Conservation (phyloP, 2,113 vertebrate species). For the human (Homo sapiens) region DNA sequence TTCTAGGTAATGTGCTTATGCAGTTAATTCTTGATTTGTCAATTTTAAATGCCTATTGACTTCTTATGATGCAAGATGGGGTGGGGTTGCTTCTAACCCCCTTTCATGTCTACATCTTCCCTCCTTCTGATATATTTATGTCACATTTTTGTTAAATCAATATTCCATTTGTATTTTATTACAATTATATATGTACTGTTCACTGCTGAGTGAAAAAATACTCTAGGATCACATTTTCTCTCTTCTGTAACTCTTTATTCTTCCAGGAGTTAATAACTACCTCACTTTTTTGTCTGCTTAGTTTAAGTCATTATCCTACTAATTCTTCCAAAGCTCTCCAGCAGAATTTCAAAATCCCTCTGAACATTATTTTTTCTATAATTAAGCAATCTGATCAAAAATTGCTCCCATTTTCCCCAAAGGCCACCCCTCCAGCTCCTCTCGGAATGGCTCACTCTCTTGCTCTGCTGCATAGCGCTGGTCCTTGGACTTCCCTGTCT, state of each 20-base stretch:
- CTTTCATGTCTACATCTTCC: not conserved
- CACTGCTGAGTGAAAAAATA: constrained; percentile 50
- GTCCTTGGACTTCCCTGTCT: not conserved
- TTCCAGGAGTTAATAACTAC: constrained; percentile 57
- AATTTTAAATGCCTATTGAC: not conserved
- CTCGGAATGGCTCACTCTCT: rapidly evolving
- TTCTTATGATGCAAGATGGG: not conserved
- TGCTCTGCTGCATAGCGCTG: not conserved
- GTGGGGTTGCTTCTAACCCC: not conserved
- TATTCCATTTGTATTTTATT: constrained; percentile 66
- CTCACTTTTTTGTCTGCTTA: constrained; percentile 20
- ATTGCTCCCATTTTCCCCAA: too few species aligned
- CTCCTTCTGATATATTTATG: constrained; percentile 22
- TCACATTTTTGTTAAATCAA: constrained; percentile 59
- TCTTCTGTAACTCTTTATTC: constrained; percentile 58
- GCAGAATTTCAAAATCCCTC: constrained; percentile 5
- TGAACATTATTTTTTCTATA: not conserved
- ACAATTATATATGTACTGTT: constrained; percentile 52
- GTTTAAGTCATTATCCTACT: constrained; percentile 43
- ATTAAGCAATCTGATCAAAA: not conserved
- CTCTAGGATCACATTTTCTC: constrained; percentile 18
- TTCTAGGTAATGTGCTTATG: not conserved
- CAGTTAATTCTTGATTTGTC: not conserved
- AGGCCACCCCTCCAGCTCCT: rapidly evolving
- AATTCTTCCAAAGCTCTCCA: constrained; percentile 37